Conservation (phyloP, 2,888 invertebrate species). For the Acanthacorydalis orientalis region DNA sequence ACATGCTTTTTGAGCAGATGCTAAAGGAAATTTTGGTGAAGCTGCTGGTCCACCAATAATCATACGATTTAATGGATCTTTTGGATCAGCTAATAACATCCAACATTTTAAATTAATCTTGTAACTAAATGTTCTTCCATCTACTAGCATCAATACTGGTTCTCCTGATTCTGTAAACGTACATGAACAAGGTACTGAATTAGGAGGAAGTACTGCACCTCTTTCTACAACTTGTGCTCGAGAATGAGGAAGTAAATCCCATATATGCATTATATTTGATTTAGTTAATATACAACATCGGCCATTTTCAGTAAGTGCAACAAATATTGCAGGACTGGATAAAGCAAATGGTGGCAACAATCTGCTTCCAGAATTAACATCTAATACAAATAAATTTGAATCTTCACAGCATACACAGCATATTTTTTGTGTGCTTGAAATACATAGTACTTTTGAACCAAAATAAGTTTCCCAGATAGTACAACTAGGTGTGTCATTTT, state of each 20-base stretch:
- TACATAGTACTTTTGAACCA: constrained; percentile 40
- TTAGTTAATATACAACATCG: constrained; percentile 37
- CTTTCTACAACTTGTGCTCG: not conserved
- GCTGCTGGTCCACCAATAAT: constrained; percentile 24
- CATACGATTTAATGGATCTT: constrained; percentile 31
- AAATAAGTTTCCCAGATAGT: constrained; percentile 55
- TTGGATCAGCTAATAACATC: constrained; percentile 36
- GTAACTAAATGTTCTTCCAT: constrained; percentile 73
- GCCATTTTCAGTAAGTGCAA: constrained; percentile 30
- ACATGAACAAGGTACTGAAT: constrained; percentile 26
- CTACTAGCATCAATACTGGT: constrained; percentile 70
- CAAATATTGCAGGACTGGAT: constrained; percentile 38
- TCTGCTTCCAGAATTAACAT: constrained; percentile 29
- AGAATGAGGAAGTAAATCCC: constrained; percentile 32
- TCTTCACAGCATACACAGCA: constrained; percentile 50
- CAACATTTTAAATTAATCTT: constrained; percentile 57
- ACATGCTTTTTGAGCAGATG: constrained; percentile 20
- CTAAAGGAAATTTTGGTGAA: constrained; percentile 19
- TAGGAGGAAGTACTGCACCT: not conserved
- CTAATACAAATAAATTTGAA: constrained; percentile 44
- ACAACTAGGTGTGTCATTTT: constrained; percentile 31
- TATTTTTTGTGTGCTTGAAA: constrained; percentile 40
- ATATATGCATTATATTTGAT: constrained; percentile 34
- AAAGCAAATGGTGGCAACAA: constrained; percentile 36
- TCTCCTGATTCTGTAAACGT: constrained; percentile 44